Conservation (phyloP, 1,140 invertebrate species). For the Anastatus disparis region DNA sequence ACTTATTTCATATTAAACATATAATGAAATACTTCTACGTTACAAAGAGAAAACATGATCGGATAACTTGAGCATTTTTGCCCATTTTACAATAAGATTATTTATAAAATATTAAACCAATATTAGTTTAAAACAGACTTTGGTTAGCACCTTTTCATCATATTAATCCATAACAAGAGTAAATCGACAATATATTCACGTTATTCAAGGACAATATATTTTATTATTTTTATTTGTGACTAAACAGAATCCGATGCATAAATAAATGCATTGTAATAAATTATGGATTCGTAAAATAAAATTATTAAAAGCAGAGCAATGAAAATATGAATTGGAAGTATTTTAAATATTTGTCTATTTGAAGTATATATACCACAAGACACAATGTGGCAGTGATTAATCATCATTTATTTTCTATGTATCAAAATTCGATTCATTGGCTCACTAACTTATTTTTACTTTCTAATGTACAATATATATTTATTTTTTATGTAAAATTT, state of each 20-base stretch:
- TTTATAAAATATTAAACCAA: conserved; percentile 29
- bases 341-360: not conserved
- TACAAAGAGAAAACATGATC: not conserved
- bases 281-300: not conserved
- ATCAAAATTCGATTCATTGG: conserved; percentile 15
- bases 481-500: not conserved
- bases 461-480: conserved; percentile 22
- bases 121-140: conserved; percentile 41
- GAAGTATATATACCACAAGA: not conserved
- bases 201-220: too few species aligned
- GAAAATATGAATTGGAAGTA: conserved; percentile 4
- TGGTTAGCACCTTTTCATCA: conserved; percentile 45
- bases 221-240: conserved; percentile 4
- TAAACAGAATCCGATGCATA: not conserved
- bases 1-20: not conserved
- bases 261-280: conserved; percentile 31
- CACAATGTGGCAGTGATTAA: conserved; percentile 7
- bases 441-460: not conserved
- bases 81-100: not conserved
- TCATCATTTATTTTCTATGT: conserved; percentile 13
- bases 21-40: not conserved
- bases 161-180: not conserved
- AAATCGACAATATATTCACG: not conserved
- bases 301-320: not conserved
- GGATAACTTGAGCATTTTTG: not conserved